Base-by-base conservation (phyloP, 2,797 vertebrate genomes). In the Streptopelia turtur region DNA sequence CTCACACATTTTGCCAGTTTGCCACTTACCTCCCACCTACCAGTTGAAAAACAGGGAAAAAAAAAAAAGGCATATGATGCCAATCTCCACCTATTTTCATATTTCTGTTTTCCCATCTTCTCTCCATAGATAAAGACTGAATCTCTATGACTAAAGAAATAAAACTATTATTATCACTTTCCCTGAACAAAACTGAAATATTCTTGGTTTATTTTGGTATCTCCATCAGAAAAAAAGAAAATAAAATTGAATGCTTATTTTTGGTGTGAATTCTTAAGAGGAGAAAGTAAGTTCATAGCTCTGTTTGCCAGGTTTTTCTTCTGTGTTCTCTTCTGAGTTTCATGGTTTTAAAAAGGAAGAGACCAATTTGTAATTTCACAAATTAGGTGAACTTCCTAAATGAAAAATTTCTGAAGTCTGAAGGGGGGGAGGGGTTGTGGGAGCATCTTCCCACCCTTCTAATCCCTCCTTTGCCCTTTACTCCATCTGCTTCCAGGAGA, bases 1-100 rank as follows among this genome's bases (percentile, higher is more conserved):
- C 92, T 97, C 88, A 92, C 96, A 95, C 94, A 89, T 94, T 93
- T 89, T 97, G 78, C 93, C 92, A 93, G 90, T 95, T 96, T 97
- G 52, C 92, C 83, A 64, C 93, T 95, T 96, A 93, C 90, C 96
- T 97, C 96, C 96, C 92, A 97, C 96, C 90, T 96, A 93, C 90
- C 96, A 97, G 75, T 93, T 92, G 95, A 95, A 82, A 90, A 97
- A 92, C 63, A 92, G 52, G 31, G 37, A 37, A 83, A 94, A 87
- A 63, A 68, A 69, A 41, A 55, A 45, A 5, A 0, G 79, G 28
- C 28, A 61, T 94, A 86, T 84, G 77, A 94, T 96, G 90, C 43
- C 90, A 90, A 16, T 93, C 81, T 79, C 60, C 52, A 87, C 93
- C 83, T 94, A 93, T 93, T 94, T 96, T 94, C 90, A 45, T 92